Evolutionary conservation across 2,113 vertebrate genomes (phyloP), one percentile per base, ranked within the genome.

Genomic region (Brachyhypopomus occidentalis): DNA sequence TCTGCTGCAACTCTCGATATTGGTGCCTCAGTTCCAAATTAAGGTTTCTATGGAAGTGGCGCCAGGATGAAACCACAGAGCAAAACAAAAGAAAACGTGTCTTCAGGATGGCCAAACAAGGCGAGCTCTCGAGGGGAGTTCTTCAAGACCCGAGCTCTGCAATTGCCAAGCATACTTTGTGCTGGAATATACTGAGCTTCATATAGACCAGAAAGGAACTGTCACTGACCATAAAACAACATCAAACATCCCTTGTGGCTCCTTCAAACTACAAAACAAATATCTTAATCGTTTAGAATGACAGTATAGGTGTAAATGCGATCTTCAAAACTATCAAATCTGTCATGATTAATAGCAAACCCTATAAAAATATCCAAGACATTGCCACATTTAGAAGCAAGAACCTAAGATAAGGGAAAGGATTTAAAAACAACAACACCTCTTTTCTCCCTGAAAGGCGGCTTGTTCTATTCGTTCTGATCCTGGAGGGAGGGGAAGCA

Each of bases 401-500:
- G 45, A 9, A 52, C 9, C 45, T 52, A 22, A 19, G 55, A 62
- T 3, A 71, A 2, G 17, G 14, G 1, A 34, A 34, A 12, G 0
- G 7, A 45, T 41, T 27, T 66, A 41, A 19, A 41, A 5, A 58
- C 30, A 27, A 73, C 19, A 27, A 16, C 7, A 92, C 96, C 5
- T 78, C 19, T 89, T 92, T 79, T 95, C 90, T 0, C 73, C 86
- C 78, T 92, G 86, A 4, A 90, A 87, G 63, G 93, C 92, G 8
- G 84, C 78, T 63, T 91, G 91, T 70, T 93, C 94, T 0, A 94
- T 78, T 30, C 86, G 89, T 84, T 96, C 95, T 0, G 85, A 91
- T 25, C 89, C 94, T 2, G 84, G 82, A 27, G 96, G 96, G 36
- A 96, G 91, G 58, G 96, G 94, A 81, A 99, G 91, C 77, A 97